These are phyloP conservation scores for Sarcophaga bullata DNA, from an alignment of 1,140 invertebrate species.

Conservation along the genomic window DNA sequence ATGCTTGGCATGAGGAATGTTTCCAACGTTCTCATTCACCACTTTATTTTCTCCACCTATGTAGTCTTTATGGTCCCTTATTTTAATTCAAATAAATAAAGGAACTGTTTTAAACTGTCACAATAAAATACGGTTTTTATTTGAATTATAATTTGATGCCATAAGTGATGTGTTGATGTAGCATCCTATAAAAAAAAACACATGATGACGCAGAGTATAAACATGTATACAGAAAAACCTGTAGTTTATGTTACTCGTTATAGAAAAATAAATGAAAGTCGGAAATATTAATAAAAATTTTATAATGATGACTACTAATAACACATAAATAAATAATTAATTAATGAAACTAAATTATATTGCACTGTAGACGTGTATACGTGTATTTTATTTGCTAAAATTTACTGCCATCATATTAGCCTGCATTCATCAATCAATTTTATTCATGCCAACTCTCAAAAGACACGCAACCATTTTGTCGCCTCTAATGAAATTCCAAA, in stretches of 20 bases:
- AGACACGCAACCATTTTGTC: constrained; percentile 2
- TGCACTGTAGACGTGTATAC: background rate
- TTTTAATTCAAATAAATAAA: too few species aligned
- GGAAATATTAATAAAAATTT: background rate
- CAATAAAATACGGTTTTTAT: too few species aligned
- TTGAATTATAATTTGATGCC: too few species aligned
- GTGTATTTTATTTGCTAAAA: background rate
- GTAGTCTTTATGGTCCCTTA: too few species aligned
- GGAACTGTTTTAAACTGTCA: too few species aligned
- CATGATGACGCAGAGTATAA: too few species aligned
- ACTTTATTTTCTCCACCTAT: too few species aligned
- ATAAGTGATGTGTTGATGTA: too few species aligned
- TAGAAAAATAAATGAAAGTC: background rate
- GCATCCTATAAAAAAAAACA: too few species aligned
- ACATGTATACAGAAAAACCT: too few species aligned
- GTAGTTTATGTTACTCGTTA: background rate
- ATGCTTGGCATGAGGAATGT: too few species aligned
- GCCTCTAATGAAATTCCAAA: constrained; percentile 5
- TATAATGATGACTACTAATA: background rate
- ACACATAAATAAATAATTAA: constrained; percentile 11
- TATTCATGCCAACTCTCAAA: background rate
- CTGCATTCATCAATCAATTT: background rate
- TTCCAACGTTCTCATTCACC: too few species aligned
- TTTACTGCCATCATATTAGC: background rate
- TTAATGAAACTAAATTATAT: background rate